These are phyloP conservation scores for Hypomecis punctinalis DNA, from an alignment of 2,888 invertebrate genomes.

Conservation along the genomic window DNA sequence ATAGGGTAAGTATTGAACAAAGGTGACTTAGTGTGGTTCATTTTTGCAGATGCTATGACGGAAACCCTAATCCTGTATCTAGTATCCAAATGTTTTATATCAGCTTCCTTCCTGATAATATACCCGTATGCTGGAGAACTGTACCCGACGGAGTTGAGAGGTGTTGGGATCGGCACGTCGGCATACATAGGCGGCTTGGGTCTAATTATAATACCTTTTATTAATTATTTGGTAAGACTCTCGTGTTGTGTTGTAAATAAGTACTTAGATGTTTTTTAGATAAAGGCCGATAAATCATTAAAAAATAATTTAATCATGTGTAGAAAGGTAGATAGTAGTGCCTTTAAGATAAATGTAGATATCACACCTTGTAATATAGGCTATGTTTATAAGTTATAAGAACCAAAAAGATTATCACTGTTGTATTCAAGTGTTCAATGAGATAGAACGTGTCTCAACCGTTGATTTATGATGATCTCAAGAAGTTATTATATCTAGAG, in stretches of 20 bases:
- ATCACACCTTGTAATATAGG: too few relatives aligned
- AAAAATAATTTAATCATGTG: too few relatives aligned
- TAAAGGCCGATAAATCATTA: too few relatives aligned
- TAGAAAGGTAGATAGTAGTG: too few relatives aligned
- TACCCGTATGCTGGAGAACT: slow-evolving; percentile 97
- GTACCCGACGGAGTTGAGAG: slow-evolving; percentile 95
- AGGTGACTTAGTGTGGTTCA: slow-evolving; percentile 31
- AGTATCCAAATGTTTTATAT: slow-evolving; percentile 94
- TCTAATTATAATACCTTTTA: slow-evolving; percentile 94
- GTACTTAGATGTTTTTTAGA: not conserved
- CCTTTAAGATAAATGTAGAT: too few relatives aligned
- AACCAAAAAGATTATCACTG: too few relatives aligned
- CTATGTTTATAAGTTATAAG: too few relatives aligned
- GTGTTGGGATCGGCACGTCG: slow-evolving; percentile 95
- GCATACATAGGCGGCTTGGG: slow-evolving; percentile 96
- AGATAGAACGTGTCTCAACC: too few relatives aligned
- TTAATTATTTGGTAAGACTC: slow-evolving; percentile 92
- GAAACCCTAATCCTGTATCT: slow-evolving; percentile 91
- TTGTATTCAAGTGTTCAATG: too few relatives aligned
- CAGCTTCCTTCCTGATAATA: slow-evolving; percentile 95
- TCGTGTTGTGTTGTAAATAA: slow-evolving; percentile 3
- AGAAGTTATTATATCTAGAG: too few relatives aligned
- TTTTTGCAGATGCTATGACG: slow-evolving; percentile 88
- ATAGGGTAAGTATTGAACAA: not conserved
- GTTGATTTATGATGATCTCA: too few relatives aligned